Percentiles rank a stretch among this genome's conserved stretches.
phyloP scores from a whole-genome alignment of 2,888 invertebrate species.

The Dorcus parallelipipedus region DNA sequence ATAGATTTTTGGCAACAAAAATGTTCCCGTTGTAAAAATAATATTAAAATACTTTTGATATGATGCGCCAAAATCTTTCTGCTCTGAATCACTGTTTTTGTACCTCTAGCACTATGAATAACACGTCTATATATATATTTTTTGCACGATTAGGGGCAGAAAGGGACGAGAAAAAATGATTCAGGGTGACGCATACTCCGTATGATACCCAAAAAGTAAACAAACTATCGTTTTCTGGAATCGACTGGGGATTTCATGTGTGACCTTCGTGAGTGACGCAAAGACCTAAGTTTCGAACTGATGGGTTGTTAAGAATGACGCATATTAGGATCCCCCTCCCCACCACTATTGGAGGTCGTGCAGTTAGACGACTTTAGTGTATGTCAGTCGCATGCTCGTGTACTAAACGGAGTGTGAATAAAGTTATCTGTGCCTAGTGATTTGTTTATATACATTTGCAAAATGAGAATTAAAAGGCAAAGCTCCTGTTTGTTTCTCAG shows the following conservation, averaged over 20 bases:
- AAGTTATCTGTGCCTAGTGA: constrained; percentile 1
- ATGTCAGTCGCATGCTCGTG: neutral
- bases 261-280: constrained; percentile 29
- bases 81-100: too few species aligned
- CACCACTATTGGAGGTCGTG: constrained; percentile 18
- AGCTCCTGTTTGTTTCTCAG: constrained; percentile 62
- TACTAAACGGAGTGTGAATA: neutral
- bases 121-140: too few species aligned
- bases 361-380: constrained; percentile 8
- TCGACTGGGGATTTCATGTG: constrained; percentile 19
- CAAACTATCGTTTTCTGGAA: constrained; percentile 1
- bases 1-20: too few species aligned
- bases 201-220: neutral
- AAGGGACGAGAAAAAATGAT: too few species aligned
- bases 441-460: neutral
- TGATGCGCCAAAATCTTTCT: too few species aligned
- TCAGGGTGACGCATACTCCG: neutral
- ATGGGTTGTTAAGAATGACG: constrained; percentile 29
- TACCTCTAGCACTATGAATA: too few species aligned
- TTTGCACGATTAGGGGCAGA: too few species aligned
- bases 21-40: too few species aligned
- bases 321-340: constrained; percentile 20
- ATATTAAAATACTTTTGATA: too few species aligned
- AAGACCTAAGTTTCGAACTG: constrained; percentile 18
- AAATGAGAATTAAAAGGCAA: constrained; percentile 64